Evolutionary conservation across 2,888 invertebrate species (phyloP).

Genomic region (Camptogramma bilineatum): DNA sequence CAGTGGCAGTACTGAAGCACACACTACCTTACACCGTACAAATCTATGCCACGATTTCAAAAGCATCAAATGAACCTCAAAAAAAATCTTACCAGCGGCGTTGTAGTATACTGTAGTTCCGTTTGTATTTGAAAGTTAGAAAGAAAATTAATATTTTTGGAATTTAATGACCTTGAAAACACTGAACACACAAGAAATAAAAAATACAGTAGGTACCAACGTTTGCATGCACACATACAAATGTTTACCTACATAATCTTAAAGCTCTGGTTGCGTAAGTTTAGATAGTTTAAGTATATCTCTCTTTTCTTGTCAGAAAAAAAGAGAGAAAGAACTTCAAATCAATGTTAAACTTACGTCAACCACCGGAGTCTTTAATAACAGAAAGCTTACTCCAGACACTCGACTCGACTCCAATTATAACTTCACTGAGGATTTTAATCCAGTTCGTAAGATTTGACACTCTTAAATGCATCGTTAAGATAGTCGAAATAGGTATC

Average conservation of each 20-base stretch:
- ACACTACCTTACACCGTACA: constrained; percentile 15
- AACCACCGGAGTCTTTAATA: too few species aligned
- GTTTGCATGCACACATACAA: not conserved
- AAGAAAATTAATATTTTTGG: constrained; percentile 27
- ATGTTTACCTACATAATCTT: too few species aligned
- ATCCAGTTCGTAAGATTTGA: too few species aligned
- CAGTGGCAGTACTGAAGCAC: constrained; percentile 16
- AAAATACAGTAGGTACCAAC: not conserved
- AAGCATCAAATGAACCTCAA: constrained; percentile 26
- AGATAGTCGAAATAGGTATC: not conserved
- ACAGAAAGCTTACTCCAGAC: too few species aligned
- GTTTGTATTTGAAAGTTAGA: constrained; percentile 30
- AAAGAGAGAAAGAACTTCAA: too few species aligned
- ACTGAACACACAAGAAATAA: constrained; percentile 1
- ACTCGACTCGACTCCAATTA: too few species aligned
- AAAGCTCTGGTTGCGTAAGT: too few species aligned
- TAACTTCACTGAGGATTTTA: too few species aligned
- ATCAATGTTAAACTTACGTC: too few species aligned
- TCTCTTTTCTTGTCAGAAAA: too few species aligned
- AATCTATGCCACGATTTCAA: constrained; percentile 26
- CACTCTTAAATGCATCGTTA: not conserved
- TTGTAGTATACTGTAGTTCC: constrained; percentile 30
- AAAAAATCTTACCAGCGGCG: constrained; percentile 32
- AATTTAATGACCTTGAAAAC: constrained; percentile 3
- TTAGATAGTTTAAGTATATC: too few species aligned